Base-by-base conservation (phyloP, 2,888 invertebrate species). In the Brachypterus glaber region DNA sequence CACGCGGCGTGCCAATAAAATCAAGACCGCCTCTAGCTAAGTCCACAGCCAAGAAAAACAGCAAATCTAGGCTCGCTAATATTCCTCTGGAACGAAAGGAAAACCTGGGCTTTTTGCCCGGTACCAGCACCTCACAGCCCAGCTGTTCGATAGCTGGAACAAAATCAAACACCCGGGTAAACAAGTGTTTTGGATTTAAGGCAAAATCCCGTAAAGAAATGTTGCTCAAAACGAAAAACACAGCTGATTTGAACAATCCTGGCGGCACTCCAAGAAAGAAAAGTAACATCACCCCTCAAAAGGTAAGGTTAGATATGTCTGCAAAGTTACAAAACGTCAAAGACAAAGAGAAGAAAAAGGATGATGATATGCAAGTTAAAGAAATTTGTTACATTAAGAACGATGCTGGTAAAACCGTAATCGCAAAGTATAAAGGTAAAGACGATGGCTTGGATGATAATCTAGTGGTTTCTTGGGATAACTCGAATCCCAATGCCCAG, bases 361-460 rank as follows among this genome's bases (percentile, higher is more conserved):
- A 39, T 4, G 49, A 49, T n/a, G 47, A 47, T 4, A 43, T 62
- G n/a, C 57, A 63, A 39, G 42, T 66, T 29, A 47, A 55, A 15
- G 64, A 64, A 39, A 63, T 66, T 26, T 60, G 63, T 40, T 62
- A 62, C 39, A 52, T 64, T 29, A 64, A 63, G 47, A 55, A 52
- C 38, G 50, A 46, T 30, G 58, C 58, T 31, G 59, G 60, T n/a
- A 64, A 63, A 46, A 57, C 57, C 17, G 51, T 63, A 36, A 59
- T 63, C 21, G 62, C 64, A 1, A 64, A 62, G 38, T 63, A 62
- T 35, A 53, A 55, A 21, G 56, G 57, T 3, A 39, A 46, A 9
- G 45, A 48, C 30, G 44, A 46, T 12, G 47, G 45, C 9, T 51
- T 45, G 32, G 58, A 61, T 11, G 63, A 64, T 30, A 60, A 58